Evolutionary conservation across 2,113 vertebrate genomes (phyloP).

Genomic region (Neotoma lepida): DNA sequence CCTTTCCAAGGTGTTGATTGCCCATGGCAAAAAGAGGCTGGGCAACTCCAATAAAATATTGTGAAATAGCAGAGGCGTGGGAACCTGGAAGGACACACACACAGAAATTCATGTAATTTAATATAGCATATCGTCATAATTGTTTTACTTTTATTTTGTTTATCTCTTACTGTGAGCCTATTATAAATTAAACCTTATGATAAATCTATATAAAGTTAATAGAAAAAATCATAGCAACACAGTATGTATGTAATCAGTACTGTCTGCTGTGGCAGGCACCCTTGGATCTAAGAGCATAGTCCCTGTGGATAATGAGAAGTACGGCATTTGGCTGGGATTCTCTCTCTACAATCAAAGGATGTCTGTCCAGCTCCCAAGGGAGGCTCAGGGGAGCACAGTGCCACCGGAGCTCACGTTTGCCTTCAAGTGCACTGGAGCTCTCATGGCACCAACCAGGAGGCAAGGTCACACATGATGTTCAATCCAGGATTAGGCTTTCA

Average conservation of each 20-base stretch:
- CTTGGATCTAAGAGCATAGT: not conserved
- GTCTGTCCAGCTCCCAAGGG: not conserved
- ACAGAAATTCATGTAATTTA: not conserved
- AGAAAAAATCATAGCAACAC: not conserved
- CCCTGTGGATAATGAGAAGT: not conserved
- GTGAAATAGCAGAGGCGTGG: not conserved
- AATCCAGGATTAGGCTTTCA: not conserved
- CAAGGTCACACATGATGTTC: not conserved
- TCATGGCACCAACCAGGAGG: not conserved
- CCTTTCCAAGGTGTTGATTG: not conserved
- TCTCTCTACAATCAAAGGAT: not conserved
- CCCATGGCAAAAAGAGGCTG: not conserved
- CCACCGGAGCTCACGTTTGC: not conserved
- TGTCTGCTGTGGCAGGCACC: not conserved
- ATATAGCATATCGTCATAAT: not conserved
- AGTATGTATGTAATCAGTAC: not conserved
- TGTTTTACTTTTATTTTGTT: not conserved
- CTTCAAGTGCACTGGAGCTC: not conserved
- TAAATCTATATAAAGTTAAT: not conserved
- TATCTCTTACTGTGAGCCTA: not conserved
- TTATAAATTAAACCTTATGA: not conserved
- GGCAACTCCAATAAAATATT: not conserved
- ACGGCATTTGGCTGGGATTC: not conserved
- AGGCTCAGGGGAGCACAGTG: not conserved
- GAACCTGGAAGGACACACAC: not conserved